Evolutionary conservation across 1,140 invertebrate species (phyloP).

Genomic region (Melipona quadrifasciata): DNA sequence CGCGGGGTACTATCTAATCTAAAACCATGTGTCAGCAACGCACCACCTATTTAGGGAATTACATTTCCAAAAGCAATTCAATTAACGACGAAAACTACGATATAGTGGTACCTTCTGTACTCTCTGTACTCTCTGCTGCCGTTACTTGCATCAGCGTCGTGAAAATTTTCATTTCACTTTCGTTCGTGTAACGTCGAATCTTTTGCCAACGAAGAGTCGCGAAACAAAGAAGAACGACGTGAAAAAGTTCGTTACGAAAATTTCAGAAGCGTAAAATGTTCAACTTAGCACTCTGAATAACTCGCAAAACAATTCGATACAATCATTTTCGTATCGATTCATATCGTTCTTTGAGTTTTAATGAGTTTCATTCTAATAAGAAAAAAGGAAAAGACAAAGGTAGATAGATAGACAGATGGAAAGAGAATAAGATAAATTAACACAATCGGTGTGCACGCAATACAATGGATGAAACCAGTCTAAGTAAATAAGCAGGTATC

Average conservation of each 20-base stretch:
- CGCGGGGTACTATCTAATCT: not conserved
- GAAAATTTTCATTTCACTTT: not conserved
- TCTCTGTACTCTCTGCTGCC: no score
- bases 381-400: not conserved
- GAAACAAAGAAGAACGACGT: not conserved
- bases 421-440: not conserved
- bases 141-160: not conserved
- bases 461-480: slow-evolving; percentile 20
- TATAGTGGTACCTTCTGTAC: not conserved
- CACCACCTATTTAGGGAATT: not conserved
- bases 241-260: not conserved
- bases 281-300: no score
- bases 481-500: no score
- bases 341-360: not conserved
- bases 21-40: not conserved
- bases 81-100: not conserved
- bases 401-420: not conserved
- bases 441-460: not conserved
- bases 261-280: no score
- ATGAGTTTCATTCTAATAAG: slow-evolving; percentile 17
- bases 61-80: slow-evolving; percentile 11
- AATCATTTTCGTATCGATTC: no score
- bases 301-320: no score
- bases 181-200: no score
- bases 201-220: no score